These are phyloP conservation scores for Sebastes nivosus DNA, from an alignment of 2,797 vertebrate species.

Conservation along the genomic window DNA sequence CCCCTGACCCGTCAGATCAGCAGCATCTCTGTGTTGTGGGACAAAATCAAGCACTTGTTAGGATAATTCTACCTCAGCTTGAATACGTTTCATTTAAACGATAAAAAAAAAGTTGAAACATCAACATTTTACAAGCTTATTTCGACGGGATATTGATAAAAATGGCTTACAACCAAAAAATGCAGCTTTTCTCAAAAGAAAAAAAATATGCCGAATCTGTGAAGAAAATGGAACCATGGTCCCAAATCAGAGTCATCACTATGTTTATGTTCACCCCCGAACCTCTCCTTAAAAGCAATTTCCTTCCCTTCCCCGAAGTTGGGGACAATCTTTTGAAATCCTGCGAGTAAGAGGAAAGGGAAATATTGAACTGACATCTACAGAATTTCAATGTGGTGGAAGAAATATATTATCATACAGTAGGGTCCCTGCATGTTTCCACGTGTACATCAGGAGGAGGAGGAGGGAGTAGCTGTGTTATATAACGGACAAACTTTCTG, in stretches of 20 bases:
- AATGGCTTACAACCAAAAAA: background rate
- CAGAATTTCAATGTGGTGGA: slow-evolving; percentile 59
- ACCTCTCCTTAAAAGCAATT: slow-evolving; percentile 63
- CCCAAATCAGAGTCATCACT: slow-evolving; percentile 43
- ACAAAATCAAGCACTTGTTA: slow-evolving; percentile 3
- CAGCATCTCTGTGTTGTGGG: background rate
- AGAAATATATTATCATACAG: slow-evolving; percentile 46
- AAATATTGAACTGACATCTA: slow-evolving; percentile 45
- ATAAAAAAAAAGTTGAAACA: background rate
- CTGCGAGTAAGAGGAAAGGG: slow-evolving; percentile 39
- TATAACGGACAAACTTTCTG: slow-evolving; percentile 25
- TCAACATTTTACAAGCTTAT: slow-evolving; percentile 5
- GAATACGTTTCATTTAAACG: background rate
- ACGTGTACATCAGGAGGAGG: background rate
- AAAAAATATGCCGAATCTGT: slow-evolving; percentile 5
- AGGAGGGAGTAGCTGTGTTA: slow-evolving; percentile 6
- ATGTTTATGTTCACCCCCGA: slow-evolving; percentile 47
- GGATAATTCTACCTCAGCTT: background rate
- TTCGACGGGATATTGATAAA: background rate
- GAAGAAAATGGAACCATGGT: background rate
- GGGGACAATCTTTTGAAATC: slow-evolving; percentile 60
- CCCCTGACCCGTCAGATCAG: background rate
- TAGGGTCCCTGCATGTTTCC: slow-evolving; percentile 14
- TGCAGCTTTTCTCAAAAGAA: background rate
- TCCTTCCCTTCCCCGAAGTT: slow-evolving; percentile 37